Conservation (phyloP, 2,888 invertebrate genomes). For the Synanthedon andrenaeformis region DNA sequence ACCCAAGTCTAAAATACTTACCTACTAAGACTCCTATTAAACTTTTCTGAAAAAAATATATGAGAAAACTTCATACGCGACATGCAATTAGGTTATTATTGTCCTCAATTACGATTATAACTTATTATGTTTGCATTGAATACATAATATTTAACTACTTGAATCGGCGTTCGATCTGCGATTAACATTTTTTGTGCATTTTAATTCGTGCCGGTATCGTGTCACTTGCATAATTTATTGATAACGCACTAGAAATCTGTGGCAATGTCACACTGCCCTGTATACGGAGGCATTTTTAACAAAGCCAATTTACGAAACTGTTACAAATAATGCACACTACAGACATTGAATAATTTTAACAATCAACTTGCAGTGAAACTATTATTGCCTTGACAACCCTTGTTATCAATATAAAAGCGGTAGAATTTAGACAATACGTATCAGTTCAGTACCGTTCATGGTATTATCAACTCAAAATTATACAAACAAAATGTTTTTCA, state of each 20-base stretch:
- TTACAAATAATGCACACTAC: conserved; percentile 32
- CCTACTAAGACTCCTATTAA: no score
- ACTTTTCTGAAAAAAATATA: no score
- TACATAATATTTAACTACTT: no score
- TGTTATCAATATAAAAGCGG: conserved; percentile 56
- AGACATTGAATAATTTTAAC: conserved; percentile 32
- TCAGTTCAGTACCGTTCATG: conserved; percentile 40
- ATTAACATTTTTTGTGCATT: conserved; percentile 18
- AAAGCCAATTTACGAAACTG: conserved; percentile 36
- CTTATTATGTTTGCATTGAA: no score
- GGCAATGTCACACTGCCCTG: conserved; percentile 32
- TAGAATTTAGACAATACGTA: conserved; percentile 30
- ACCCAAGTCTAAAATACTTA: no score
- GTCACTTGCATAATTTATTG: conserved; percentile 6
- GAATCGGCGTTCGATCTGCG: no score
- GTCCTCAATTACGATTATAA: no score
- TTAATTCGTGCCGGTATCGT: conserved; percentile 27
- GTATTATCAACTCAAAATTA: conserved; percentile 18
- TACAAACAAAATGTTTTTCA: conserved; percentile 40
- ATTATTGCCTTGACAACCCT: conserved; percentile 52
- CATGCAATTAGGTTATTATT: no score
- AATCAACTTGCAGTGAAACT: conserved; percentile 49
- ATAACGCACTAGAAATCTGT: conserved; percentile 9
- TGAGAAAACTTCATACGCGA: no score
- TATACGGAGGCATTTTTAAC: conserved; percentile 21